A percentile compares a stretch with the other conserved stretches of the same genome.
phyloP scores from a whole-genome alignment of 2,113 vertebrate genomes.

The Nannobrachium achirus region DNA sequence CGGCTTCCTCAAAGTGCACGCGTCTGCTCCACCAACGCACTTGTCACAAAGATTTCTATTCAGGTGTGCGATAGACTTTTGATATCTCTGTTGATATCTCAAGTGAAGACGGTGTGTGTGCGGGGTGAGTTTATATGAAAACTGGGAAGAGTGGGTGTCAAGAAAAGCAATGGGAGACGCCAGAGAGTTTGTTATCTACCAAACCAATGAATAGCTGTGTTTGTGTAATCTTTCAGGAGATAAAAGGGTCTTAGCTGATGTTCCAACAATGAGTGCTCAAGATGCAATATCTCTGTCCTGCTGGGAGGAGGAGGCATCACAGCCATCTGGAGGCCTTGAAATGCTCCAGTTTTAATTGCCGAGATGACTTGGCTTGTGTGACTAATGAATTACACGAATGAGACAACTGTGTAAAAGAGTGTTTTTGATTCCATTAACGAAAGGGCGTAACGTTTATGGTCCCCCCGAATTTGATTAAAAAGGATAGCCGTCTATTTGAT shows the following conservation, averaged over 20 bases:
- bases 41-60: too few relatives aligned
- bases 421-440: conserved; percentile 58
- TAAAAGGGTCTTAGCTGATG: conserved; percentile 69
- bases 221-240: conserved; percentile 72
- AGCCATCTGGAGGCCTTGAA: conserved; percentile 71
- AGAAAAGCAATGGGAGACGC: conserved; percentile 36
- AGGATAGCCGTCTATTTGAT: conserved; percentile 41
- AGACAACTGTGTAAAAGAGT: conserved; percentile 52
- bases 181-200: conserved; percentile 62
- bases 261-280: conserved; percentile 68
- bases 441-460: conserved; percentile 51
- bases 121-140: conserved; percentile 49
- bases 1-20: too few relatives aligned
- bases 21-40: too few relatives aligned
- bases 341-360: conserved; percentile 63
- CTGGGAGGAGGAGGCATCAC: conserved; percentile 31
- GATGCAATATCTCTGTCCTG: conserved; percentile 65
- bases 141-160: conserved; percentile 26
- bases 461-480: conserved; percentile 53
- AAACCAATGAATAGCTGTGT: conserved; percentile 65
- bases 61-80: too few relatives aligned
- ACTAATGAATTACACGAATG: conserved; percentile 63
- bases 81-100: too few relatives aligned
- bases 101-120: conserved; percentile 40
- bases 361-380: conserved; percentile 66